Base-by-base conservation (phyloP, 2,797 vertebrate species). In the Hapalemur alaotrensis region DNA sequence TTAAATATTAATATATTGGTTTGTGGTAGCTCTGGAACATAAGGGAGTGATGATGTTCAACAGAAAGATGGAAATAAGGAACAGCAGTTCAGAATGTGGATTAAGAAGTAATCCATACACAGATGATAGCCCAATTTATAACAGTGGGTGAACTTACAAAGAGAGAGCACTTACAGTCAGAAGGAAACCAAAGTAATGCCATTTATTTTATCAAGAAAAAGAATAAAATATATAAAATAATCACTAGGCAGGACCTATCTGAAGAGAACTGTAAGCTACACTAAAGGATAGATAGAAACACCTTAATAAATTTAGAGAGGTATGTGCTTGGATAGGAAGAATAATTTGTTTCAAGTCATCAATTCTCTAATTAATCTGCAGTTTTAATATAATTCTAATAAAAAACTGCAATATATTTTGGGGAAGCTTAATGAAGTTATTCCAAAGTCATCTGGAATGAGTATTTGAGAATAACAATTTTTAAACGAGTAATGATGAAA, bases 401-500 rank as follows among this genome's bases (percentile, higher is more conserved):
- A 94, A 91, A 7, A 65, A n/a, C 32, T 35, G 23, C 52, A 85
- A 50, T 54, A 57, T 63, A 63, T 41, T 82, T 92, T 54, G 23
- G 11, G 15, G 57, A 88, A 67, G n/a, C 48, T 91, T 91, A 82
- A 54, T 79, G 52, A 93, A 85, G 80, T 78, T 78, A 96, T 89
- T 90, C 78, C 38, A 80, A 76, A 85, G 15, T 81, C 75, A 86
- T 70, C 65, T 81, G n/a, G 92, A 87, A 63, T 75, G 75, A 83
- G 38, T 20, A 54, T 46, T 61, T 61, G 52, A 93, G 80, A 92
- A 46, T 46, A 79, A 43, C 54, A 67, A 25, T 78, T 83, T 95
- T 81, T 91, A 84, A 97, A 92, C 91, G 69, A 82, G 18, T 20
- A 86, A 70, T 25, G 82, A 61, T 38, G n/a, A 79, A 61, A 86